Evolutionary conservation across 2,113 vertebrate genomes (phyloP).

Genomic region (Rhinoptilus africanus): DNA sequence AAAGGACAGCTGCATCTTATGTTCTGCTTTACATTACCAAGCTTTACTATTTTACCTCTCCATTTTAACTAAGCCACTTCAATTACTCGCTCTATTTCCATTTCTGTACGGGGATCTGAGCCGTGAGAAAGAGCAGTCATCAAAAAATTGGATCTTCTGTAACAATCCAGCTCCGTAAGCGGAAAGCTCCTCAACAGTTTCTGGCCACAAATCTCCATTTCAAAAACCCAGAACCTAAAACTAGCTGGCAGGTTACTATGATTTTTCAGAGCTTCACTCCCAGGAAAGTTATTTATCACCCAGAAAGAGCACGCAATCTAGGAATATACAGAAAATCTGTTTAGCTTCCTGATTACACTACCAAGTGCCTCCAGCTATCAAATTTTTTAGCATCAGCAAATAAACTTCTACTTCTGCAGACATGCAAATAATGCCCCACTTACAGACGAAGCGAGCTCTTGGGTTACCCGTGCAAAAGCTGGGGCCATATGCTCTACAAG

Average conservation of each 20-base stretch:
- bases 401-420: not conserved
- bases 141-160: not conserved
- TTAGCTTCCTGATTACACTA: not conserved
- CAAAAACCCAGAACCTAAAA: not conserved
- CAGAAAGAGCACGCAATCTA: not conserved
- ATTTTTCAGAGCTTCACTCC: not conserved
- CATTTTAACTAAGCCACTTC: not conserved
- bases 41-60: not conserved
- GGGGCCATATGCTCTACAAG: conserved; percentile 67
- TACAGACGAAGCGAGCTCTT: not conserved
- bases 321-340: not conserved
- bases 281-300: not conserved
- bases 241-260: accelerated
- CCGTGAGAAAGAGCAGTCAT: not conserved
- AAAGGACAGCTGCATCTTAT: not conserved
- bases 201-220: not conserved
- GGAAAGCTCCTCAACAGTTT: not conserved
- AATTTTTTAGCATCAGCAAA: not conserved
- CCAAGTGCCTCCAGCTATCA: not conserved
- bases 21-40: not conserved
- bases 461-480: not conserved
- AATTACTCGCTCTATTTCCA: not conserved
- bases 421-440: not conserved
- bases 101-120: not conserved
- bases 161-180: not conserved